Evolutionary conservation across 1,140 invertebrate genomes (phyloP).

Genomic region (Lineus longissimus): DNA sequence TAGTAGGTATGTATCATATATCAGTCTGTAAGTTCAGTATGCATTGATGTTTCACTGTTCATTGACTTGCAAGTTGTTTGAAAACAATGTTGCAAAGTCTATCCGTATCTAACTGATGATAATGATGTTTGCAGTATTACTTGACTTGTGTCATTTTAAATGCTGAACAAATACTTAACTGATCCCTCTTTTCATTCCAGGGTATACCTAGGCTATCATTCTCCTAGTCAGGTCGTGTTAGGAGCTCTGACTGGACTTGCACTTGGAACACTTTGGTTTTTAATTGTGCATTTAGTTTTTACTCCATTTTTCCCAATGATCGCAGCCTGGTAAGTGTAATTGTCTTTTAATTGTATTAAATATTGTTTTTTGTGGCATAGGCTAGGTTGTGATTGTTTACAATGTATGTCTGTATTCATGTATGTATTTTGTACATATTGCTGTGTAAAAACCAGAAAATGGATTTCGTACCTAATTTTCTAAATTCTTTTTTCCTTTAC

Average conservation of each 20-base stretch:
- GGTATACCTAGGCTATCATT: conserved; percentile 85
- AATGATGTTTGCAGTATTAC: too few relatives aligned
- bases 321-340: conserved; percentile 71
- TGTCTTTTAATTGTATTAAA: background rate
- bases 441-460: background rate
- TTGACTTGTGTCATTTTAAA: background rate
- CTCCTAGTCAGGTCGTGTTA: conserved; percentile 74
- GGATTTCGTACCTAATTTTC: too few relatives aligned
- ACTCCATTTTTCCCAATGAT: conserved; percentile 83
- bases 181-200: conserved; percentile 45
- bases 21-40: too few relatives aligned
- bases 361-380: background rate
- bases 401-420: background rate
- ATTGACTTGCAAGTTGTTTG: background rate
- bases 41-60: background rate
- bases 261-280: conserved; percentile 73
- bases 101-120: too few relatives aligned
- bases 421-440: background rate
- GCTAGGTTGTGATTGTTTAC: background rate
- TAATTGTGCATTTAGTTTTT: conserved; percentile 71
- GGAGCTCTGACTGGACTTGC: conserved; percentile 69
- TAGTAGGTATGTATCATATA: conserved; percentile 53
- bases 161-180: background rate
- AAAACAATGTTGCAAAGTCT: background rate
- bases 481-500: too few relatives aligned